Base-by-base conservation (phyloP, 2,888 invertebrate genomes). In the Ichneumon xanthorius region DNA sequence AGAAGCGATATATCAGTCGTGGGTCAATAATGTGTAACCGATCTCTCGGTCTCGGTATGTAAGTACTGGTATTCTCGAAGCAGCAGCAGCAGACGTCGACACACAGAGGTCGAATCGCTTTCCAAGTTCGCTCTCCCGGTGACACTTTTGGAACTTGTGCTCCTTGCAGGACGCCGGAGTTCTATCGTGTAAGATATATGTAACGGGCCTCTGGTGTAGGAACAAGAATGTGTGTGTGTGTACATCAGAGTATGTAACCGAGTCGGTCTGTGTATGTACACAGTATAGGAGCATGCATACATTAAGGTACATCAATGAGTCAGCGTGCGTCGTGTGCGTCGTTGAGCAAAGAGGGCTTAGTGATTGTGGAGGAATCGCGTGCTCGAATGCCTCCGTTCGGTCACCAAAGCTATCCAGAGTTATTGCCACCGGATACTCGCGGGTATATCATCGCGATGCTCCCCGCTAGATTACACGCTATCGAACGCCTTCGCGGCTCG, bases 21-120 rank as follows among this genome's bases (percentile, higher is more conserved):
- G 90, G 92, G 92, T 92, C 92, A 93, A 93, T 92, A 92, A 92
- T 92, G 91, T 92, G 91, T 92, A 92, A 92, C 91, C 89, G 88
- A 88, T 89, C 90, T 88, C 89, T 82, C 86, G 88, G 87, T 84
- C 88, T 88, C 87, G 61, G 77, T 61, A 72, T 37, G 71, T 37
- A 55, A 37, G 53, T 30, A 53, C n/a, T 53, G n/a, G 48, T 70
- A 71, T 55, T n/a, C 50, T 71, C 71, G 53, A 48, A 40, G 45
- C 53, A 53, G 71, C 33, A 71, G 14, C 33, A 53, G 33, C 58
- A 58, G 58, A 58, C 11, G 58, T 58, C 58, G 58, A 58, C 58
- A 63, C 48, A 45, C 61, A 48, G 26, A 50, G 75, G 89, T 91
- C 90, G 90, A 88, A 75, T 75, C 48, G 87, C 89, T 89, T 91